phyloP scores from a whole-genome alignment of 1,140 invertebrate species.

The Metaphire vulgaris region DNA sequence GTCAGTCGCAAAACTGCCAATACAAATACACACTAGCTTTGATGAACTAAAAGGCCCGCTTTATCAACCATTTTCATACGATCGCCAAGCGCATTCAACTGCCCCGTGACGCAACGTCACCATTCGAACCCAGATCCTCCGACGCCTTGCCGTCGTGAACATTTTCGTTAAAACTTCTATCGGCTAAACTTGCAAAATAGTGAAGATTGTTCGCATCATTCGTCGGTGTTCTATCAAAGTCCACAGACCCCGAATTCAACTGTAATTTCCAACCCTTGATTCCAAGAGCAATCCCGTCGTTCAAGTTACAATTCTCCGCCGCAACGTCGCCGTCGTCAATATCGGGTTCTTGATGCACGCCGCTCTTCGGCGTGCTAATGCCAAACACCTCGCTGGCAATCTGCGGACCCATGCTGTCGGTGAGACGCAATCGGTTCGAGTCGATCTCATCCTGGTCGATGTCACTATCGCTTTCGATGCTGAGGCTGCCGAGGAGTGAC shows the following conservation, averaged over 20 bases:
- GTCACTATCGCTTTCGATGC: slow-evolving; percentile 16
- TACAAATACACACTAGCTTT: no score
- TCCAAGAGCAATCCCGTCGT: no score
- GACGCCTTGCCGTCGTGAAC: neutral
- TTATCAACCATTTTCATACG: no score
- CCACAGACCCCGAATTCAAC: neutral
- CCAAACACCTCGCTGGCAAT: neutral
- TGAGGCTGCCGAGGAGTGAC: slow-evolving; percentile 1
- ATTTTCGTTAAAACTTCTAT: neutral
- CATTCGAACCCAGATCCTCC: no score
- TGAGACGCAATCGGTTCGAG: slow-evolving; percentile 9
- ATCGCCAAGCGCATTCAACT: no score
- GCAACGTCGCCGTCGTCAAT: neutral
- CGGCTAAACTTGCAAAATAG: neutral
- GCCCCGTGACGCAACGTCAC: no score
- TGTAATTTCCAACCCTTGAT: neutral
- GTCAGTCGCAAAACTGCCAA: no score
- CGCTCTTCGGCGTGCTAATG: neutral
- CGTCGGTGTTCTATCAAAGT: slow-evolving; percentile 24
- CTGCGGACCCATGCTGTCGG: slow-evolving; percentile 15
- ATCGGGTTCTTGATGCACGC: neutral
- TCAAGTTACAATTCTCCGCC: no score
- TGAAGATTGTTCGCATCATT: slow-evolving; percentile 8
- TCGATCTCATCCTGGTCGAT: slow-evolving; percentile 21
- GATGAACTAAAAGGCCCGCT: no score